These are phyloP conservation scores for Nestor notabilis DNA, from an alignment of 2,113 vertebrate species.

Conservation along the genomic window DNA sequence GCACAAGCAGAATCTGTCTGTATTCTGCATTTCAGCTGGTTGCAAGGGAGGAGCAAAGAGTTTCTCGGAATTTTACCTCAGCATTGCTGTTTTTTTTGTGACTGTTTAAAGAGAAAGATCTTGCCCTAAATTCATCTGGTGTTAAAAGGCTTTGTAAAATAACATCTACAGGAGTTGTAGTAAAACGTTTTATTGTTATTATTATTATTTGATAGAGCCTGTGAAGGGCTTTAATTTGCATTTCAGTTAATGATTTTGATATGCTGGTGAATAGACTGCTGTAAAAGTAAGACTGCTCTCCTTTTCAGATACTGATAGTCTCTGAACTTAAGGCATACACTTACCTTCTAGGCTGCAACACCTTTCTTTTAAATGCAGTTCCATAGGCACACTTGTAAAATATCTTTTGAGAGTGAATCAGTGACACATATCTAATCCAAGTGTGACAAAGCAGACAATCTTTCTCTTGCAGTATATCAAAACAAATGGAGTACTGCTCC, in stretches of 20 bases:
- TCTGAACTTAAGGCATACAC: neutral
- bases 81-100: neutral
- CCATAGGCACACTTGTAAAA: neutral
- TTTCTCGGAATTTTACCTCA: neutral
- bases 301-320: neutral
- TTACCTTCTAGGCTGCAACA: neutral
- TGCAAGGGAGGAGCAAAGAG: neutral
- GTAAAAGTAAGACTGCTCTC: neutral
- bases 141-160: neutral
- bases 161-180: neutral
- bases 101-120: neutral
- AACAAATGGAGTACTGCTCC: neutral
- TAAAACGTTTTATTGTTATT: neutral
- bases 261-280: neutral
- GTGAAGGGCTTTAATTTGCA: neutral
- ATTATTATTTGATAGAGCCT: neutral
- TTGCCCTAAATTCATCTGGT: neutral
- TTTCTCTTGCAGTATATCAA: neutral
- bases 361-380: neutral
- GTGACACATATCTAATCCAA: neutral
- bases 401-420: neutral
- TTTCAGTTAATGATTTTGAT: neutral
- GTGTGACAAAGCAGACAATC: neutral
- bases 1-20: neutral
- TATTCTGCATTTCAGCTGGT: neutral